Evolutionary conservation across 2,797 vertebrate species (phyloP).

Genomic region (Tangara arthus): DNA sequence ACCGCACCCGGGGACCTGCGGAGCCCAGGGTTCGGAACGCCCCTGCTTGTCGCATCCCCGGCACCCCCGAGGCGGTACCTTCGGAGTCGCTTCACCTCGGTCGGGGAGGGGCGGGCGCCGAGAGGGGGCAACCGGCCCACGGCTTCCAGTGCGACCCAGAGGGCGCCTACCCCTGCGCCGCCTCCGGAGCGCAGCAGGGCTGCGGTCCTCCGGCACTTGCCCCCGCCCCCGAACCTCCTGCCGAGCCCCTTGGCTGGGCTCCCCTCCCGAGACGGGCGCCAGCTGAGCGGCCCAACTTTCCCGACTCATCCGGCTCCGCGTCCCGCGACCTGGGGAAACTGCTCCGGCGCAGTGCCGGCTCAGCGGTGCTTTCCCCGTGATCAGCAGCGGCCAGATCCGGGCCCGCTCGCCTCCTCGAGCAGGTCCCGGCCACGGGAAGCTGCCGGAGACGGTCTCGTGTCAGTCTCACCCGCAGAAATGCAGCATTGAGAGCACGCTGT

Average conservation of each 20-base stretch:
- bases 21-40: fast-evolving
- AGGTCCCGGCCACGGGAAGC: not conserved
- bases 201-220: not conserved
- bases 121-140: not conserved
- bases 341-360: not conserved
- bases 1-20: not conserved
- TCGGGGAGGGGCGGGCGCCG: not conserved
- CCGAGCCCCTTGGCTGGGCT: not conserved
- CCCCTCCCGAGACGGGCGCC: not conserved
- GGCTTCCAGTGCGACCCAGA: not conserved
- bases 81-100: not conserved
- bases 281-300: not conserved
- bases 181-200: not conserved
- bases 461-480: not conserved
- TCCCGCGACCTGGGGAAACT: not conserved
- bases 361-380: not conserved
- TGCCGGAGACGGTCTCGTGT: not conserved
- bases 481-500: not conserved
- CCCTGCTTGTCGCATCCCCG: no score
- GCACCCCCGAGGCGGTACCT: not conserved
- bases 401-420: not conserved
- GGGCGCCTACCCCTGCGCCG: not conserved
- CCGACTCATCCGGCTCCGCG: not conserved
- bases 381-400: not conserved
- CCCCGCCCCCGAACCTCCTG: not conserved